Evolutionary conservation across 2,797 vertebrate genomes (phyloP), one percentile per base, ranked within the genome.

Genomic region (Cossypha niveicapilla): DNA sequence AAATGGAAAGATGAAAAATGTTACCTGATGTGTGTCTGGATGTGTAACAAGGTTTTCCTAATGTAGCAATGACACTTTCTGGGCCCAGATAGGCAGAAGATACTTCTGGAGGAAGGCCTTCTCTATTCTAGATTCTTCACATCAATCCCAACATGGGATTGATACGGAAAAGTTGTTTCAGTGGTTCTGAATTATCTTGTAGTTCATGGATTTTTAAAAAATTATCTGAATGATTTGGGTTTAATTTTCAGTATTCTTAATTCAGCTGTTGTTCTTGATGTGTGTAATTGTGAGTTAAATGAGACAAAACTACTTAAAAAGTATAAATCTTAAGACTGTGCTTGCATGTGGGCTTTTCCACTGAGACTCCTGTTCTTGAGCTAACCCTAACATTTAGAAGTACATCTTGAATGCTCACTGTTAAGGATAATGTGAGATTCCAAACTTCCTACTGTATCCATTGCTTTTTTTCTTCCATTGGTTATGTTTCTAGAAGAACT

Each of bases 401-500:
- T 50, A 12, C 9, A 15, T 66, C 35, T 81, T 84, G 32, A 68
- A 28, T 58, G 9, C 41, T 80, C 5, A 4, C 2, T 60, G 10
- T 81, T 73, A 50, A 66, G 74, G 44, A 24, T 32, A 56, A 0
- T 54, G 34, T 28, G 37, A 5, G 76, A 76, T 73, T 76, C n/a
- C 22, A 18, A 6, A 39, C 14, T 68, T 84, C 16, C 44, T 74
- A 1, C 24, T 89, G 16, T 41, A 60, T 45, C 67, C 68, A 58
- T 54, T 63, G 42, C 2, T 34, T 66, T 86, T 86, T 73, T 66
- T 75, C 17, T 16, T 58, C 30, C 7, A 0, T 12, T 56, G 39
- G 27, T 13, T 45, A 8, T 62, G 22, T 93, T 92, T 87, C 57
- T 60, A 58, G 58, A 88, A 74, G 45, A 66, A 28, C 25, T 79